These are phyloP conservation scores for Hapalemur alaotrensis DNA, from an alignment of 2,797 vertebrate genomes.

Conservation along the genomic window DNA sequence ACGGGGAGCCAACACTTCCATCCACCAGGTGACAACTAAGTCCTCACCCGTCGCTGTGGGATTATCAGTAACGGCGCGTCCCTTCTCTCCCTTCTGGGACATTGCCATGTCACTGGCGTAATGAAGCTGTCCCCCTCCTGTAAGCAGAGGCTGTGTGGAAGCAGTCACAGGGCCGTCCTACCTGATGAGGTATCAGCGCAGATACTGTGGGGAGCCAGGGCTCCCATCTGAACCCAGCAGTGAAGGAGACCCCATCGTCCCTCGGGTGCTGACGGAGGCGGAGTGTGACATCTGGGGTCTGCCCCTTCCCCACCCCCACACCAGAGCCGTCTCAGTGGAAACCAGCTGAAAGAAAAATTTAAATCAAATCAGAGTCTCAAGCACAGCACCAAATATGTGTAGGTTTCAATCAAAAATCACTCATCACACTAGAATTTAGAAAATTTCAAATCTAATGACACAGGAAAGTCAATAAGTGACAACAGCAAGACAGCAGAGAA, in stretches of 20 bases:
- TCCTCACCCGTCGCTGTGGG: neutral
- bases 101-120: fast-evolving
- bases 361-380: neutral
- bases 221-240: fast-evolving
- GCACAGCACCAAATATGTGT: neutral
- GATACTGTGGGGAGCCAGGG: neutral
- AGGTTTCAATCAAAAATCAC: neutral
- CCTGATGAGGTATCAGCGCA: neutral
- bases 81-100: neutral
- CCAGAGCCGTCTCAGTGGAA: neutral
- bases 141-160: too few relatives aligned
- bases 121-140: too few relatives aligned
- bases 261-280: too few relatives aligned
- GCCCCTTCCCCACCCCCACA: neutral
- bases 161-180: too few relatives aligned
- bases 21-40: neutral
- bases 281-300: neutral
- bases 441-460: neutral
- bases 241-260: fast-evolving
- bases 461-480: neutral
- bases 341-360: neutral
- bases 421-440: neutral
- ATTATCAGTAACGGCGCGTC: too few relatives aligned
- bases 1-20: neutral
- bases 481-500: neutral